Conservation (phyloP, 2,888 invertebrate species). For the Leptinotarsa tumamoca region DNA sequence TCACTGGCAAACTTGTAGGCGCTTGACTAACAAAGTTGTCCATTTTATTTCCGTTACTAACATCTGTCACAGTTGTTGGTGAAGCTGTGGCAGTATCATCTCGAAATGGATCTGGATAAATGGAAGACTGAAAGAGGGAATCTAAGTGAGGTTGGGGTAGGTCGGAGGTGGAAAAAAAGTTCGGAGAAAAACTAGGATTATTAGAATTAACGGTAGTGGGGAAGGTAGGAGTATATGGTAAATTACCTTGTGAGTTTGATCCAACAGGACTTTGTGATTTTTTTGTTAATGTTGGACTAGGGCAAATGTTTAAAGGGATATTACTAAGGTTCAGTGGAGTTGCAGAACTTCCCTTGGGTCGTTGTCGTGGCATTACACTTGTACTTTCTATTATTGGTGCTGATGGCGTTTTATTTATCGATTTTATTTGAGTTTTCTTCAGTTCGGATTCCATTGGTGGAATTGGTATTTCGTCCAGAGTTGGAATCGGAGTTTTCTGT, state of each 20-base stretch:
- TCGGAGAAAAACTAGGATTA: conserved; percentile 38
- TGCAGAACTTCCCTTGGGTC: conserved; percentile 78
- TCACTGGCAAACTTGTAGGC: conserved; percentile 39
- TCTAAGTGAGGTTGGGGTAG: conserved; percentile 68
- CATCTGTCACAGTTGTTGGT: conserved; percentile 47
- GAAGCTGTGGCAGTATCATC: conserved; percentile 64
- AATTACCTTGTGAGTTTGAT: conserved; percentile 44
- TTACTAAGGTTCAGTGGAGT: conserved; percentile 64
- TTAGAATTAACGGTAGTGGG: conserved; percentile 32
- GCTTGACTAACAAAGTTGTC: conserved; percentile 43
- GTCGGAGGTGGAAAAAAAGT: conserved; percentile 50
- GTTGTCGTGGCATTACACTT: conserved; percentile 84
- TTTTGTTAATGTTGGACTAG: conserved; percentile 68
- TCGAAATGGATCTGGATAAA: conserved; percentile 79
- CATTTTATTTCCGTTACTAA: conserved; percentile 50
- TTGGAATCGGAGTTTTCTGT: conserved; percentile 76
- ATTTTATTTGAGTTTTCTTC: conserved; percentile 70
- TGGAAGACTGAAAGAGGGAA: conserved; percentile 74
- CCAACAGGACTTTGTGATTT: conserved; percentile 63
- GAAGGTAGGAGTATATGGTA: conserved; percentile 50
- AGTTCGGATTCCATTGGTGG: conserved; percentile 80
- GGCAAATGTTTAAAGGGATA: conserved; percentile 69
- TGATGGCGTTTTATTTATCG: conserved; percentile 60
- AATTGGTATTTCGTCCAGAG: conserved; percentile 73
- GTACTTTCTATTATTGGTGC: conserved; percentile 74